A percentile compares a stretch with the other conserved stretches of the same genome.
Evolutionary conservation across 2,888 invertebrate genomes (phyloP).

Genomic region (Ariolimax columbianus): DNA sequence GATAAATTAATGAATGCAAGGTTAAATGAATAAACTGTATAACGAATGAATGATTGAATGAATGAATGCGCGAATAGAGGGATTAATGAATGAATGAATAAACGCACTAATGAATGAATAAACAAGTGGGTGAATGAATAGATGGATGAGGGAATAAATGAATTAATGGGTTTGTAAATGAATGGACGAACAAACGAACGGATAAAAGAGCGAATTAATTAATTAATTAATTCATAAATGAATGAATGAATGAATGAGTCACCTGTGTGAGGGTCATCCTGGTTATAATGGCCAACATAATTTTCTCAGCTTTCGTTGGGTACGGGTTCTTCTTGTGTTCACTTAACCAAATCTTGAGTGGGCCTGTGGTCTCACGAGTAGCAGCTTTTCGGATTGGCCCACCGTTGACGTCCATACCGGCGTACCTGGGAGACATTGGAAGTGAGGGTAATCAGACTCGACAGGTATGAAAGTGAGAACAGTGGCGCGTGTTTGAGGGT

Average conservation of each 20-base stretch:
- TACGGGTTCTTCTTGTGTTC: constrained; percentile 98
- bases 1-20: background rate
- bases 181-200: too few relatives aligned
- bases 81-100: too few relatives aligned
- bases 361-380: constrained; percentile 96
- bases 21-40: background rate
- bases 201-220: too few relatives aligned
- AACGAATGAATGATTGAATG: background rate
- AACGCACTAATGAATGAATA: too few relatives aligned
- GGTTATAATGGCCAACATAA: constrained; percentile 95
- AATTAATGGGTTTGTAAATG: too few relatives aligned
- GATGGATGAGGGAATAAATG: too few relatives aligned
- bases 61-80: background rate
- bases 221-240: too few relatives aligned
- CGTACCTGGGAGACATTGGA: constrained; percentile 47
- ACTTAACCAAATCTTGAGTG: constrained; percentile 97
- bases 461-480: too few relatives aligned
- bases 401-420: constrained; percentile 51
- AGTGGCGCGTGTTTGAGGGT: too few relatives aligned
- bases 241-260: background rate
- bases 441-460: too few relatives aligned
- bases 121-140: background rate
- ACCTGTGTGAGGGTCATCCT: constrained; percentile 91
- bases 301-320: constrained; percentile 97
- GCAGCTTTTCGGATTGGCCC: constrained; percentile 88